Evolutionary conservation across 2,797 vertebrate genomes (phyloP).

Genomic region (Picus viridis): DNA sequence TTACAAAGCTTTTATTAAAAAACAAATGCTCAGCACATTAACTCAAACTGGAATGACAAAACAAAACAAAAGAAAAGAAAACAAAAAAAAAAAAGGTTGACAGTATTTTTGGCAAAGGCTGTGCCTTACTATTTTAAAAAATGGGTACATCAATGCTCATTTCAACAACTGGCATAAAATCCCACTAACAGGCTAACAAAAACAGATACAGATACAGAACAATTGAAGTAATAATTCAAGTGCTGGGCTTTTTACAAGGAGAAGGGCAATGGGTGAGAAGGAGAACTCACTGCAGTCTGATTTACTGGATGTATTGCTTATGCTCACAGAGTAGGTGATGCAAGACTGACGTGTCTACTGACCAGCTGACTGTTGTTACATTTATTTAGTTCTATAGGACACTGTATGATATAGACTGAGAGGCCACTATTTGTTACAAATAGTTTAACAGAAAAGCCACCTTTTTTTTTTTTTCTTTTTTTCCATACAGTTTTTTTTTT

Average conservation of each 20-base stretch:
- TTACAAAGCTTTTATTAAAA: conserved; percentile 86
- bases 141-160: conserved; percentile 94
- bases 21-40: conserved; percentile 86
- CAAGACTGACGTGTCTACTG: conserved; percentile 82
- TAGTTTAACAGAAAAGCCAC: conserved; percentile 85
- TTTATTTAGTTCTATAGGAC: conserved; percentile 85
- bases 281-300: conserved; percentile 76
- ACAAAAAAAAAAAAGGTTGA: conserved; percentile 53
- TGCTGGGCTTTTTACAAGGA: conserved; percentile 97
- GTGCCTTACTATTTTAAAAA: conserved; percentile 81
- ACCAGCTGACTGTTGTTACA: conserved; percentile 79
- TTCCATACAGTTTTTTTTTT: conserved; percentile 77
- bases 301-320: conserved; percentile 71
- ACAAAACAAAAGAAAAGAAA: conserved; percentile 55
- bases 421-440: conserved; percentile 89
- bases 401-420: conserved; percentile 85
- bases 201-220: conserved; percentile 95
- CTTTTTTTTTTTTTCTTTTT: conserved; percentile 71
- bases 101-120: conserved; percentile 80
- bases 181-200: conserved; percentile 97
- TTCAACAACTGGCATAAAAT: conserved; percentile 98
- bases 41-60: conserved; percentile 85
- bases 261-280: conserved; percentile 68
- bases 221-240: conserved; percentile 93
- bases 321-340: conserved; percentile 71